A percentile compares a stretch with the other conserved stretches of the same genome.
Evolutionary conservation across 2,797 vertebrate genomes (phyloP).

Genomic region (Eleutherodactylus coqui): DNA sequence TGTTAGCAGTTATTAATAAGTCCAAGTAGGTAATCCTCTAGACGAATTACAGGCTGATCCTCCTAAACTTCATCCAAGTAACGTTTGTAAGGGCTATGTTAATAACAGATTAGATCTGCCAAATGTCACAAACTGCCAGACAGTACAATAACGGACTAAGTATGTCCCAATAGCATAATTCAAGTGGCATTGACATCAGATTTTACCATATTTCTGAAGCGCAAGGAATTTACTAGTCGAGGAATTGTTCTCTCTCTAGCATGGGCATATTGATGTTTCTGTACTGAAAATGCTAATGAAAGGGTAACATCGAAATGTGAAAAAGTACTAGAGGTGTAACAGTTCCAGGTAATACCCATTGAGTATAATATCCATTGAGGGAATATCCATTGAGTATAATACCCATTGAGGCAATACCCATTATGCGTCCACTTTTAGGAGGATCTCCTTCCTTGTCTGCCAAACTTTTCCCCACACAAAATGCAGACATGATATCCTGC

Average conservation of each 20-base stretch:
- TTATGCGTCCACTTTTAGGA: too few relatives aligned
- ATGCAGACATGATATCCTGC: too few relatives aligned
- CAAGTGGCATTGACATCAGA: background rate
- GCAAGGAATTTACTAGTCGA: background rate
- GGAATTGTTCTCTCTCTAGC: background rate
- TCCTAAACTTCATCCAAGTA: slow-evolving; percentile 34
- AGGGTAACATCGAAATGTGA: too few relatives aligned
- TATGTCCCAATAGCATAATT: background rate
- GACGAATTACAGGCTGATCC: slow-evolving; percentile 29
- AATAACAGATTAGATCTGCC: slow-evolving; percentile 24
- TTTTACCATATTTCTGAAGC: background rate
- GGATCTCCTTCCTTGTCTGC: too few relatives aligned
- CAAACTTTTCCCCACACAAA: too few relatives aligned
- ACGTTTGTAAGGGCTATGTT: slow-evolving; percentile 3
- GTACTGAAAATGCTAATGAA: too few relatives aligned
- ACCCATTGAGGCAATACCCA: too few relatives aligned
- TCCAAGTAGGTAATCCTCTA: slow-evolving; percentile 37
- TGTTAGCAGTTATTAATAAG: slow-evolving; percentile 38
- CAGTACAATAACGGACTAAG: background rate
- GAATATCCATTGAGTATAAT: too few relatives aligned
- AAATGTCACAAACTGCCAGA: slow-evolving; percentile 29
- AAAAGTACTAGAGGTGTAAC: too few relatives aligned
- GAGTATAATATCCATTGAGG: too few relatives aligned
- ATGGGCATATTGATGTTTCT: background rate
- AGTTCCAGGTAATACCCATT: too few relatives aligned